Evolutionary conservation across 2,797 vertebrate genomes (phyloP).

Genomic region (Tauraco hartlaubi): DNA sequence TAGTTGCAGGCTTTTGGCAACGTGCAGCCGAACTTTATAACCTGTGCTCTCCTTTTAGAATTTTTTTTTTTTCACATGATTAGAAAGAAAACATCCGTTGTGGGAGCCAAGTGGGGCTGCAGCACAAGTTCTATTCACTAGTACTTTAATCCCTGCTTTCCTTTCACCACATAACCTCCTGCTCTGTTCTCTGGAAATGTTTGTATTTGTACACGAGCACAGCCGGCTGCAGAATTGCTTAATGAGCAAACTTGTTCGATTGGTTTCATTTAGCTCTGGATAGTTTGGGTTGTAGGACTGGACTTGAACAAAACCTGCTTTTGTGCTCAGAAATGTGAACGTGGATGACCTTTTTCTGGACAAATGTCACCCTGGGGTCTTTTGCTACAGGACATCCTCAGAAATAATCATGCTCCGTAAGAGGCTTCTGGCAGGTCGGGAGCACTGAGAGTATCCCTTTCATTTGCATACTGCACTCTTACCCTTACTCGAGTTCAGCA

Average conservation of each 20-base stretch:
- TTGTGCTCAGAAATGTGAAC: neutral
- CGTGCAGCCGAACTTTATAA: conserved; percentile 36
- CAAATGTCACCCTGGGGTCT: neutral
- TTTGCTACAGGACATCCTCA: neutral
- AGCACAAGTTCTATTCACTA: neutral
- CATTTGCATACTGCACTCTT: neutral
- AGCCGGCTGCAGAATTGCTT: neutral
- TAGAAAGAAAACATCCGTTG: conserved; percentile 20
- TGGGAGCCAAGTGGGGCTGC: neutral
- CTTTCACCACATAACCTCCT: neutral
- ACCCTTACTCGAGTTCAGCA: neutral
- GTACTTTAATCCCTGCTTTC: neutral
- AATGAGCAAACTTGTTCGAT: neutral
- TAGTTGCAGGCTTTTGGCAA: neutral
- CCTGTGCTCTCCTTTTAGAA: conserved; percentile 59
- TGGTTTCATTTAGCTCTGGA: neutral
- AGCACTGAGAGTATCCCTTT: neutral
- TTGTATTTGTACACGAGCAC: neutral
- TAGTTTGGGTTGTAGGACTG: neutral
- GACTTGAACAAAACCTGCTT: neutral
- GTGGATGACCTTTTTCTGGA: neutral
- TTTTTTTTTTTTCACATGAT: conserved; percentile 14
- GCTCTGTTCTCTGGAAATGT: neutral
- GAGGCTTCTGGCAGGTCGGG: neutral
- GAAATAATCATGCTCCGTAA: rapidly evolving